Base-by-base conservation (phyloP, 2,888 invertebrate genomes). In the Drosophila suboccidentalis region DNA sequence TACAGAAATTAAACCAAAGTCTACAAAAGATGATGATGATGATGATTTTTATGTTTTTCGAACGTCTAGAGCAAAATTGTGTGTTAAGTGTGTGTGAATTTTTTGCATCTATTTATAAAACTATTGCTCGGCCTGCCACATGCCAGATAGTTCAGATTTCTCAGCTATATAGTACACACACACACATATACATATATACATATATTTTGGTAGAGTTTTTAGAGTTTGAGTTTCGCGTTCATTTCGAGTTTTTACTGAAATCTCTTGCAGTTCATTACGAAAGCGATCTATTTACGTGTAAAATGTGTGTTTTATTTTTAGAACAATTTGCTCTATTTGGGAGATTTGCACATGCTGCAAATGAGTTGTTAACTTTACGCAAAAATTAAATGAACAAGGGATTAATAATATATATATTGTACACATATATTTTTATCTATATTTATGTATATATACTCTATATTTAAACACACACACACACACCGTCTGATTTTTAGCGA, bases 51-150 rank as follows among this genome's bases (percentile, higher is more conserved):
- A 74, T 64, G 57, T 54, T 64, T 77, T 22, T 17, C 4, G n/a
- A 38, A 38, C 13, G 39, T 41, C 39, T 54, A 19, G 19, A n/a
- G 57, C 19, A 26, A 26, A 53, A 60, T 41, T 39, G 62, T 63
- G 64, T 72, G 70, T 53, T 68, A 69, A 70, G 53, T 60, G 62
- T 77, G 62, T 77, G 46, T 69, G 44, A 51, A 34, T 50, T 62
- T 75, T 73, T 77, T 43, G 76, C 78, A 76, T 81, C 76, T 83
- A 84, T 84, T 84, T 79, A 63, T 88, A 78, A 83, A 84, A 84
- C 79, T 77, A 84, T 87, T 83, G 69, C 60, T 78, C 59, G 59
- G 58, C 57, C 69, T 69, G 71, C 54, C 51, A 60, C 63, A 71
- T 71, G 61, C 75, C 58, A 71, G 58, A 80, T 64, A 77, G 63